Evolutionary conservation across 2,113 vertebrate genomes (phyloP), one percentile per base, ranked within the genome.

Genomic region (Microtus pennsylvanicus): DNA sequence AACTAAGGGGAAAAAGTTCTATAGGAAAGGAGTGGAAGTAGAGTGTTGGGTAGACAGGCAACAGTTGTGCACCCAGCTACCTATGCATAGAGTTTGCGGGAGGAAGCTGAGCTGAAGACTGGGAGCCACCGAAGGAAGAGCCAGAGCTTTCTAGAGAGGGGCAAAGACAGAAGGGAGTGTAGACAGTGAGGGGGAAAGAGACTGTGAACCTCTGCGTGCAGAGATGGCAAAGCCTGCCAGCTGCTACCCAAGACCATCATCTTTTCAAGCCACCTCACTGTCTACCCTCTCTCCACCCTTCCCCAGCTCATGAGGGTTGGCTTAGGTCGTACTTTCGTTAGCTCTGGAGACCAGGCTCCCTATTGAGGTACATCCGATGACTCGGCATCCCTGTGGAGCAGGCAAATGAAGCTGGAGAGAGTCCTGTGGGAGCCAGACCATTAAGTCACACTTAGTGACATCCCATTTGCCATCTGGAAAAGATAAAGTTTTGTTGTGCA

Each of bases 391-490:
- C 38, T 2, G 45, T 4, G 63, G 45, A 69, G 50, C 38, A 61
- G 22, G n/a, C 87, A 61, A 74, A 52, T 42, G 78, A 96, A 63
- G 67, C 93, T 33, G 50, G 65, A 69, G 58, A 76, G 81, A 88
- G 69, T 33, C n/a, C 12, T 75, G 19, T 55, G 1, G 24, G 69
- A 42, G 22, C n/a, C 63, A 61, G 75, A 63, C 92, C 47, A 47
- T 83, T 91, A 89, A 90, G 58, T 93, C 86, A n/a, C 63, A 33
- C 52, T 42, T 47, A 74, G 90, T 69, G 87, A 93, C 67, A 90
- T 82, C 35, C 61, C 6, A 24, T 94, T 96, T 95, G 38, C 80
- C 47, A 78, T 81, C 61, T 94, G 92, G 74, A 96, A 93, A 94
- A 91, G 72, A 67, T 96, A 55, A 90, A 82, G 70, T 95, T 93